phyloP scores from a whole-genome alignment of 2,888 invertebrate genomes.

The Actias luna region DNA sequence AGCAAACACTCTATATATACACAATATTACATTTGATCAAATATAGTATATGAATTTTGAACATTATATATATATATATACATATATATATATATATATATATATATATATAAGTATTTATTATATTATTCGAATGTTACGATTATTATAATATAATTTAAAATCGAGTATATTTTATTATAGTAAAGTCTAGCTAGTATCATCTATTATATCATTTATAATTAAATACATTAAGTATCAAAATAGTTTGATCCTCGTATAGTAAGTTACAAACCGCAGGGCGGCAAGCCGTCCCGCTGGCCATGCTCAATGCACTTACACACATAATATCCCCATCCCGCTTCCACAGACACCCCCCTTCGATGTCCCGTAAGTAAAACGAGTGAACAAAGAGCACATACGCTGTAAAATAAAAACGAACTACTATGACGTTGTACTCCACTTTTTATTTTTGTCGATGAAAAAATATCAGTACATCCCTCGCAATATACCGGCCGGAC shows the following conservation, averaged over 20 bases:
- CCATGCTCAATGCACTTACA: background rate
- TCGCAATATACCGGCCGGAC: too few relatives aligned
- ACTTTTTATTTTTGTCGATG: too few relatives aligned
- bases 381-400: slow-evolving; percentile 18
- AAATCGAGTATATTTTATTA: too few relatives aligned
- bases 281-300: slow-evolving; percentile 35
- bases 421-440: background rate
- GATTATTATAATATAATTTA: too few relatives aligned
- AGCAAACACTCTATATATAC: too few relatives aligned
- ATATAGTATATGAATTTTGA: too few relatives aligned
- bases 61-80: too few relatives aligned
- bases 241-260: slow-evolving; percentile 38
- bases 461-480: too few relatives aligned
- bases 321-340: slow-evolving; percentile 15
- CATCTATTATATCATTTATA: background rate
- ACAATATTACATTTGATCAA: too few relatives aligned
- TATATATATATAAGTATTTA: too few relatives aligned
- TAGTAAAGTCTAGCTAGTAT: background rate
- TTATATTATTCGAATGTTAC: too few relatives aligned
- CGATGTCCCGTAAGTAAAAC: slow-evolving; percentile 26
- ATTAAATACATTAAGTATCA: slow-evolving; percentile 48
- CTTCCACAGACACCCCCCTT: slow-evolving; percentile 26
- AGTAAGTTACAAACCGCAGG: slow-evolving; percentile 55
- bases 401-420: slow-evolving; percentile 1
- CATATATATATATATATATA: too few relatives aligned